Base-by-base conservation (phyloP, 2,888 invertebrate genomes). In the Branchellion lobata region DNA sequence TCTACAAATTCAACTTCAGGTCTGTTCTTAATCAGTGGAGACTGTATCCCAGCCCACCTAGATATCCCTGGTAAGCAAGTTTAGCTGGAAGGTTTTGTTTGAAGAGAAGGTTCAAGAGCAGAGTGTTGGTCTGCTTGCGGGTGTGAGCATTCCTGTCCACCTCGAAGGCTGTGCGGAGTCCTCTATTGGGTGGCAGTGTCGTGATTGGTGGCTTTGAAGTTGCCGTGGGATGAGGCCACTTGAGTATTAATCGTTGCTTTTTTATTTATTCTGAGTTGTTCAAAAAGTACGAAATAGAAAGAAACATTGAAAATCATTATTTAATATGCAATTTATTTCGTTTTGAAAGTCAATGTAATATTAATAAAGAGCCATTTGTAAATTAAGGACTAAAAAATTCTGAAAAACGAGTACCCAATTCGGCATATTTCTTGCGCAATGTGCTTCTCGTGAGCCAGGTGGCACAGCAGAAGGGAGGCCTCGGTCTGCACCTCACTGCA, bases 31-130 rank as follows among this genome's bases (percentile, higher is more conserved):
- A n/a, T n/a, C n/a, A n/a, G n/a, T n/a, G n/a, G n/a, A n/a, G n/a
- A n/a, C n/a, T n/a, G n/a, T n/a, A n/a, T n/a, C n/a, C n/a, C n/a
- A n/a, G n/a, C n/a, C n/a, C n/a, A 77, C 61, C 47, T 18, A 77
- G 57, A 29, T 33, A 77, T 34, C 65, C 77, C 33, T 65, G 77
- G 34, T 51, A 65, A 29, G 77, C 61, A 77, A 77, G 57, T 36
- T 77, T 77, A 1, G 2, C 77, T 2, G 65, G 61, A 0, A 57
- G 36, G 27, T 65, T 65, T 14, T 34, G 34, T 21, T 57, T 77
- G 65, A 61, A 77, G 24, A 77, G 61, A 33, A 51, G 65, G 40
- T 77, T 27, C 11, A 77, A 34, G 11, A 57, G 57, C 1, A 29
- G 34, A 21, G 8, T 31, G n/a, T 27, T 33, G 36, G n/a, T 5